Conservation (phyloP, 2,797 vertebrate genomes). For the Parotocinclus haroldoi region DNA sequence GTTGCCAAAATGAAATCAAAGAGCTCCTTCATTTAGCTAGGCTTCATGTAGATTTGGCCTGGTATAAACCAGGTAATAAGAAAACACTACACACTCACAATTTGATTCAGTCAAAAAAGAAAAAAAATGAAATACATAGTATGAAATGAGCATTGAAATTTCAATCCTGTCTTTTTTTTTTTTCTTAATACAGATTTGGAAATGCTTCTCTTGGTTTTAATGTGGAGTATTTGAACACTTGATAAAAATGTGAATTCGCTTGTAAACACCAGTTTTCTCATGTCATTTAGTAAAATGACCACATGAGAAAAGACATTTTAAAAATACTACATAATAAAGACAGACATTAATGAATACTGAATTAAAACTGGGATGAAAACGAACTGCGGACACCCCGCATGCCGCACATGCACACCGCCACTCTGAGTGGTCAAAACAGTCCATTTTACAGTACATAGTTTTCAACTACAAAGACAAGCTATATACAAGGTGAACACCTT, state of each 20-base stretch:
- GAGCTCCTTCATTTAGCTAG: conserved; percentile 38
- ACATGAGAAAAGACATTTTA: background rate
- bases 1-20: conserved; percentile 45
- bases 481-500: conserved; percentile 35
- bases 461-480: conserved; percentile 48
- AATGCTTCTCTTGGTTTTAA: background rate
- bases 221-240: too few species aligned
- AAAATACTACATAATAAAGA: background rate
- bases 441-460: conserved; percentile 64
- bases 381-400: background rate
- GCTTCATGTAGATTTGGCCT: conserved; percentile 43
- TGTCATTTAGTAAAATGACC: background rate
- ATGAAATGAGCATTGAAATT: conserved; percentile 1
- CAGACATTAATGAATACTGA: background rate
- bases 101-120: conserved; percentile 39
- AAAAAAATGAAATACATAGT: conserved; percentile 10
- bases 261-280: background rate
- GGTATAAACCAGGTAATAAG: conserved; percentile 46
- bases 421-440: conserved; percentile 55
- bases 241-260: background rate
- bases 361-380: conserved; percentile 1
- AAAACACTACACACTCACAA: conserved; percentile 37
- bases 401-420: conserved; percentile 26
- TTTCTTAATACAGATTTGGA: background rate
- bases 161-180: too few species aligned